A percentile compares a stretch with the other conserved stretches of the same genome.
phyloP scores from a whole-genome alignment of 2,888 invertebrate genomes.

The Phyllotreta striolata region DNA sequence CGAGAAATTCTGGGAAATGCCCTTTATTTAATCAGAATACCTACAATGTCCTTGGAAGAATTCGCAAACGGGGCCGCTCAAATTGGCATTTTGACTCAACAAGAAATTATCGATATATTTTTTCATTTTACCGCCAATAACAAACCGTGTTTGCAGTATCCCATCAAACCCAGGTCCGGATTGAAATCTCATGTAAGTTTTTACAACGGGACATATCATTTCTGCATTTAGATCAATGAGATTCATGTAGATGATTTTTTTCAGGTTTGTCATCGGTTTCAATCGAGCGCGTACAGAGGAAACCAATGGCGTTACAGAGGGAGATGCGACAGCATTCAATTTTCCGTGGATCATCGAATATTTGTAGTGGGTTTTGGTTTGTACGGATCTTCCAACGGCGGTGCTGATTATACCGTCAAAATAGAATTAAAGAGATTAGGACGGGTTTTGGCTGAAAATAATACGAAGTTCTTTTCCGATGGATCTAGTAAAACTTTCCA shows the following conservation, averaged over 20 bases:
- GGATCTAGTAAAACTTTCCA: slow-evolving; percentile 96
- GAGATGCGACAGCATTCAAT: slow-evolving; percentile 95
- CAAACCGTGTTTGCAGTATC: slow-evolving; percentile 85
- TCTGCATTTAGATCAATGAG: background rate
- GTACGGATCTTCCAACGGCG: slow-evolving; percentile 95
- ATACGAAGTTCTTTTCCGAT: slow-evolving; percentile 94
- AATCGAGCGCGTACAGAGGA: slow-evolving; percentile 94
- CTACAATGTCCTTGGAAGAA: slow-evolving; percentile 92
- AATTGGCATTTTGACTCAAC: slow-evolving; percentile 87
- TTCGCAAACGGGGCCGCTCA: slow-evolving; percentile 96
- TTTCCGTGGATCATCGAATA: slow-evolving; percentile 93
- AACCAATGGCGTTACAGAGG: slow-evolving; percentile 98
- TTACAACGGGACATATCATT: too few relatives aligned
- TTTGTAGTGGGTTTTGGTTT: slow-evolving; percentile 96
- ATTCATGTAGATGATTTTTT: slow-evolving; percentile 41
- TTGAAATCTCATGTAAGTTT: slow-evolving; percentile 82
- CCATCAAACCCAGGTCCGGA: slow-evolving; percentile 83
- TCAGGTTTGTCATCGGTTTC: slow-evolving; percentile 93
- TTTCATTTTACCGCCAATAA: slow-evolving; percentile 90
- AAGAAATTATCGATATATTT: slow-evolving; percentile 95
- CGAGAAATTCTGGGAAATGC: slow-evolving; percentile 78
- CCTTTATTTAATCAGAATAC: slow-evolving; percentile 88
- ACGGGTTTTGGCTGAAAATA: slow-evolving; percentile 87
- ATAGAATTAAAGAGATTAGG: slow-evolving; percentile 93
- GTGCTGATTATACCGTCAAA: slow-evolving; percentile 93